Evolutionary conservation across 23 tunicate species (phyloP).

Genomic region (Trididemnum miniatum): DNA sequence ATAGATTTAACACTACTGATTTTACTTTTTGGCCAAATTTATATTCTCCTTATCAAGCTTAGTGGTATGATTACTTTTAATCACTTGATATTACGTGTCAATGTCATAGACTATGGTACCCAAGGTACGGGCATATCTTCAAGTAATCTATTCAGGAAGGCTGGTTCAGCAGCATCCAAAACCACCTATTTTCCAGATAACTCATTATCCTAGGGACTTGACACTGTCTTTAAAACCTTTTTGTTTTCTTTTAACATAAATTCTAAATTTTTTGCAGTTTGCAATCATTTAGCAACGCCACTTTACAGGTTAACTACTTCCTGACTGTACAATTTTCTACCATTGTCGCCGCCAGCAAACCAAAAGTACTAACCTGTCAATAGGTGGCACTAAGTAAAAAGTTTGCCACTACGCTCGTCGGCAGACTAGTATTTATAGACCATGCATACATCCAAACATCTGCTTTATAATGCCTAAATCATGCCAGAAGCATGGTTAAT

Average conservation of each 20-base stretch:
- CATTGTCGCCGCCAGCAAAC: background rate
- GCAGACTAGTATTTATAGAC: background rate
- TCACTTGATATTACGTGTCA: background rate
- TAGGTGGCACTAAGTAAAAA: background rate
- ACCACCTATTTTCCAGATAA: background rate
- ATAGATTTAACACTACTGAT: background rate
- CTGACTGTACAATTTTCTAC: background rate
- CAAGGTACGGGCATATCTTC: background rate
- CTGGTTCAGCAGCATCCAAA: background rate
- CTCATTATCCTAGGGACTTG: background rate
- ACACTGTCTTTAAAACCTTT: background rate
- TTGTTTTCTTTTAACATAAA: background rate
- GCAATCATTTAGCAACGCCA: background rate
- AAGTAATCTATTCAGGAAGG: background rate
- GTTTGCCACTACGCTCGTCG: background rate
- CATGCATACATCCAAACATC: too few species aligned
- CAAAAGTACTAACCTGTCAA: background rate
- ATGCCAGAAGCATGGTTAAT: too few species aligned
- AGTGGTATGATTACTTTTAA: background rate
- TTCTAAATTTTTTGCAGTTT: background rate
- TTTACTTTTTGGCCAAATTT: background rate
- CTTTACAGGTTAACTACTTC: background rate
- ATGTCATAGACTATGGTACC: background rate
- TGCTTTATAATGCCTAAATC: too few species aligned
- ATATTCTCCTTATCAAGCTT: background rate